Base-by-base conservation (phyloP, 2,797 vertebrate species). In the Sebastes minor region DNA sequence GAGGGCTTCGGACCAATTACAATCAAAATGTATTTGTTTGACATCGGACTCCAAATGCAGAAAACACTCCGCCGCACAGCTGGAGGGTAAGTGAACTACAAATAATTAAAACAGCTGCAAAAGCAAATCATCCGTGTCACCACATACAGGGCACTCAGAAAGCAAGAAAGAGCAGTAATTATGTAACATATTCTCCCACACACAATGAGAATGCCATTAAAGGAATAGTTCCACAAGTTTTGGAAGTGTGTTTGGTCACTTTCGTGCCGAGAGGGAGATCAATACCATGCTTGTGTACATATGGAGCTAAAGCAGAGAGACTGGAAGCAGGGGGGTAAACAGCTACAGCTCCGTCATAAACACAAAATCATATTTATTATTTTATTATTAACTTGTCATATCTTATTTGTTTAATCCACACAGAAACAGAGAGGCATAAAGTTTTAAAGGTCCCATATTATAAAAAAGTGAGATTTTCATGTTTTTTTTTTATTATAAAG, bases 101-200 rank as follows among this genome's bases (percentile, higher is more conserved):
- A 84, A 85, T 86, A 79, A 89, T 88, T 82, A 53, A 87, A 90
- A 82, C 81, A 86, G 82, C 85, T 91, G 85, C 69, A 79, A 46
- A 73, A 77, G 73, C 46, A 80, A 76, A 86, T 89, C 52, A 66
- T 70, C 32, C 16, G 13, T 63, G 46, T 71, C 70, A 65, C 32
- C 30, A 49, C 73, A 65, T 65, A 80, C 32, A 55, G 52, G 42
- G 57, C 60, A 64, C 62, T 42, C 49, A 11, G 64, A 62, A 63
- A 57, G 38, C 38, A 60, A 30, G 61, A 30, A 49, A 53, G 14
- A 62, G 23, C 9, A 60, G 27, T 62, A 59, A 67, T 64, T 75
- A 42, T 55, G 23, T 73, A 55, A 62, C 53, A 27, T 65, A 30
- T 18, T 27, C 28, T 20, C 18, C 18, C 38, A 42, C 8, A 7